Percentiles rank a stretch among this genome's conserved stretches.
Evolutionary conservation across 30 jellyfish, hydroid and myxozoan genomes (phyloP).

Genomic region (Cassiopea andromeda): DNA sequence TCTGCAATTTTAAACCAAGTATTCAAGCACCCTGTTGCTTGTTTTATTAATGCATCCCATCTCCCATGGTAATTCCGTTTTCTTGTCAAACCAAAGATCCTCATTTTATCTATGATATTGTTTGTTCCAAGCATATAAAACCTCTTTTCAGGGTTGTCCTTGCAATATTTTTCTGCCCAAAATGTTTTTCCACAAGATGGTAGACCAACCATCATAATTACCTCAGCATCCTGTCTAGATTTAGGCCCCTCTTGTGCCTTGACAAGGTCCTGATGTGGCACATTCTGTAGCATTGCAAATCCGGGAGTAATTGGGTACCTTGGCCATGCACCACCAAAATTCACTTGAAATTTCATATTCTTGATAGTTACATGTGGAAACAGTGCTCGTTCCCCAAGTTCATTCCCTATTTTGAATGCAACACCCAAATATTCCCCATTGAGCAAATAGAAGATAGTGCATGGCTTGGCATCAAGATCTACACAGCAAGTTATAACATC

Average conservation of each 20-base stretch:
- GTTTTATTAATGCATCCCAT: slow-evolving; percentile 97
- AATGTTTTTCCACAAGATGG: slow-evolving; percentile 96
- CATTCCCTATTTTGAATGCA: slow-evolving; percentile 90
- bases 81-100: slow-evolving; percentile 77
- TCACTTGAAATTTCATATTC: slow-evolving; percentile 85
- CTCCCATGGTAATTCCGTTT: slow-evolving; percentile 97
- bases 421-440: slow-evolving; percentile 97
- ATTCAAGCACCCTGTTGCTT: slow-evolving; percentile 90
- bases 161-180: slow-evolving; percentile 93
- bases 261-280: slow-evolving; percentile 54
- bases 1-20: slow-evolving; percentile 86
- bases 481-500: slow-evolving; percentile 85
- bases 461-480: slow-evolving; percentile 90
- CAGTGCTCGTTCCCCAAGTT: slow-evolving; percentile 69
- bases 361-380: slow-evolving; percentile 90
- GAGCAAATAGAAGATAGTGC: slow-evolving; percentile 75
- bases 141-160: slow-evolving; percentile 82
- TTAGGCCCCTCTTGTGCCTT: slow-evolving; percentile 88
- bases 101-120: slow-evolving; percentile 90
- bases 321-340: slow-evolving; percentile 88
- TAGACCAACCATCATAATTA: slow-evolving; percentile 97
- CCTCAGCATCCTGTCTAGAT: slow-evolving; percentile 86
- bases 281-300: slow-evolving; percentile 76
- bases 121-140: slow-evolving; percentile 94
- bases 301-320: slow-evolving; percentile 89